Evolutionary conservation across 1,140 invertebrate genomes (phyloP), one percentile per base, ranked within the genome.

Genomic region (Drosophila bocqueti): DNA sequence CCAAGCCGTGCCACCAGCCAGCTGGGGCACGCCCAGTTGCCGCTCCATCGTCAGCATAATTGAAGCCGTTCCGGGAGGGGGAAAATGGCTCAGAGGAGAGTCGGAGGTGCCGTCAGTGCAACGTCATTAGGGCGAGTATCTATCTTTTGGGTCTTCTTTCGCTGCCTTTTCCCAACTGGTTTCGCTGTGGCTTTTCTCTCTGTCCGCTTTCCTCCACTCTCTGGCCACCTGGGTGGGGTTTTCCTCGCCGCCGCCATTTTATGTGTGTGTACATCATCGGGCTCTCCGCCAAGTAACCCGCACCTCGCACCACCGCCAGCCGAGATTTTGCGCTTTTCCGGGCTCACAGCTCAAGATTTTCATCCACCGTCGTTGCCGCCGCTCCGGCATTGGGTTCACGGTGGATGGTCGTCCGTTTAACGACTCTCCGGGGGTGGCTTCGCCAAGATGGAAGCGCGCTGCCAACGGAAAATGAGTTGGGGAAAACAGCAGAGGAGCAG

Each of bases 281-380:
- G 45, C 52, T 36, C 26, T 73, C 24, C 45, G 40, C 26, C 29
- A 34, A 52, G 29, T 34, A 52, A 18, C 40, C 59, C 55, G 54
- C 50, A 47, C 64, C 64, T 34, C 59, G 31, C 36, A 65, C 18
- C 46, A 54, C 36, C 36, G 61, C 13, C 46, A 50, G 72, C 83
- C 59, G 83, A 87, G 83, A 89, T 87, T 87, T 87, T 86, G 79
- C 82, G 83, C 81, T 86, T 81, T 84, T 86, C 74, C 83, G 68
- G 68, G 62, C 47, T 58, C 38, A 11, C 38, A 63, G 64, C 43
- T 6, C 24, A 81, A 89, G 84, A 89, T 89, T 84, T 89, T 89
- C 84, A 89, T 90, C 84, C 84, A 90, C 85, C 85, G 63, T 55
- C 29, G 29, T 18, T 11, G 29, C n/a, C 5, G 49, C 49, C 29